Percentiles rank a stretch among this genome's conserved stretches.
phyloP scores from a whole-genome alignment of 2,888 invertebrate genomes.

The Cephus nigrinus region DNA sequence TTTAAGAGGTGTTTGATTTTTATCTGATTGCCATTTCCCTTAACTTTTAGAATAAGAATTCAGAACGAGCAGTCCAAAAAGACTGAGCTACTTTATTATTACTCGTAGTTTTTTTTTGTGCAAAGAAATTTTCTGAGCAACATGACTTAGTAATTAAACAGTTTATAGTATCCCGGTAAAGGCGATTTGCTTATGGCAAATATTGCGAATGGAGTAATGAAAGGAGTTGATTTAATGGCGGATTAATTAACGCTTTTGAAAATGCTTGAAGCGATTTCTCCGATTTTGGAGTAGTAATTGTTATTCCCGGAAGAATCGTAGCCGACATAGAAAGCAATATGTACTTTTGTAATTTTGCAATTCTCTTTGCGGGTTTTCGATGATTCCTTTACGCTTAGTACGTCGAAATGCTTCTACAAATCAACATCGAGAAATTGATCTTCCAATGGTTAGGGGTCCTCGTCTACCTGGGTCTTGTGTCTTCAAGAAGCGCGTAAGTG shows the following conservation, averaged over 20 bases:
- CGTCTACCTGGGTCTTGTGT: background rate
- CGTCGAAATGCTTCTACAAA: background rate
- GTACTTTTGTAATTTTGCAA: background rate
- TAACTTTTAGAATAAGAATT: background rate
- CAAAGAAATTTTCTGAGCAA: background rate
- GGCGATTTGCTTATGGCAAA: background rate
- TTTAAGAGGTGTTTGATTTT: background rate
- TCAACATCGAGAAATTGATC: background rate
- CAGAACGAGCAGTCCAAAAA: background rate
- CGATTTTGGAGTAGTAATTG: background rate
- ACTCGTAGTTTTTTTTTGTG: background rate
- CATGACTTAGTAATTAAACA: background rate
- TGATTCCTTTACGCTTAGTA: background rate
- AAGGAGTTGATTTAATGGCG: background rate
- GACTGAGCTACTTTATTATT: background rate
- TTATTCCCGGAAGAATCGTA: background rate
- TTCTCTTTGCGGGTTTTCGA: background rate
- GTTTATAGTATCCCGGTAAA: background rate
- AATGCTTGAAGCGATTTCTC: background rate
- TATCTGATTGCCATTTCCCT: background rate
- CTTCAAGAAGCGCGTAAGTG: background rate
- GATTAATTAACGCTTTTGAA: background rate
- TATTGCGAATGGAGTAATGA: background rate
- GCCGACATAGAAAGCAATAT: background rate
- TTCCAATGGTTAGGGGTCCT: background rate